Conservation (phyloP, 2,888 invertebrate genomes). For the Caprella mutica region DNA sequence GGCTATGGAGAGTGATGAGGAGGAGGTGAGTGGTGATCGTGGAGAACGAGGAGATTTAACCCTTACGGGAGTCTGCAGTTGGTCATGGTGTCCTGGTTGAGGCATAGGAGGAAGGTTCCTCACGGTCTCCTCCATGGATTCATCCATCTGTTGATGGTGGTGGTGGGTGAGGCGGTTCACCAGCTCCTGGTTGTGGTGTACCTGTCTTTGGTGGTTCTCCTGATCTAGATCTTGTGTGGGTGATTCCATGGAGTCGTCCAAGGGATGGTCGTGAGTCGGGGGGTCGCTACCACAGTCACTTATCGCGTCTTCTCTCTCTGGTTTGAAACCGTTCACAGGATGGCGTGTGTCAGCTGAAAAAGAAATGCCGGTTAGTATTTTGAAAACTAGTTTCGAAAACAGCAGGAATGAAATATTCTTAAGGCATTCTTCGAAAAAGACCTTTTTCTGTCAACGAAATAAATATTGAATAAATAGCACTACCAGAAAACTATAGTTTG, state of each 20-base stretch:
- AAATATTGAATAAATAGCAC: no score
- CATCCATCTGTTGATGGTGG: constrained; percentile 10
- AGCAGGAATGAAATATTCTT: no score
- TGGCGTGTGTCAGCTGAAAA: neutral
- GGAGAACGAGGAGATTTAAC: constrained; percentile 5
- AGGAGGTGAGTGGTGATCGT: constrained; percentile 1
- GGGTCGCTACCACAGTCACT: constrained; percentile 33
- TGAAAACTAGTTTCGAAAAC: no score
- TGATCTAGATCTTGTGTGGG: constrained; percentile 14
- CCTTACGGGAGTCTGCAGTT: neutral
- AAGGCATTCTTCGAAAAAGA: no score
- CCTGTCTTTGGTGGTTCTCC: constrained; percentile 2
- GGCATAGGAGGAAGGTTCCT: neutral
- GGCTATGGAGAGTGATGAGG: no score
- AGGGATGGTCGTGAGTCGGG: constrained; percentile 17
- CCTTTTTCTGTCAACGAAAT: no score
- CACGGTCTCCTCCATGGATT: constrained; percentile 5
- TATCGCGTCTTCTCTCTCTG: constrained; percentile 20
- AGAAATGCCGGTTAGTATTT: no score
- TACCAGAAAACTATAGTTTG: no score
- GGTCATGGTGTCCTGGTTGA: neutral
- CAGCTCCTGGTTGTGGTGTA: constrained; percentile 12
- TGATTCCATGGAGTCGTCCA: constrained; percentile 33
- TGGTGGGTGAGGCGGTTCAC: constrained; percentile 18
- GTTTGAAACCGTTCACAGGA: neutral